These are phyloP conservation scores for Lycophotia porphyrea DNA, from an alignment of 2,888 invertebrate species.

Conservation along the genomic window DNA sequence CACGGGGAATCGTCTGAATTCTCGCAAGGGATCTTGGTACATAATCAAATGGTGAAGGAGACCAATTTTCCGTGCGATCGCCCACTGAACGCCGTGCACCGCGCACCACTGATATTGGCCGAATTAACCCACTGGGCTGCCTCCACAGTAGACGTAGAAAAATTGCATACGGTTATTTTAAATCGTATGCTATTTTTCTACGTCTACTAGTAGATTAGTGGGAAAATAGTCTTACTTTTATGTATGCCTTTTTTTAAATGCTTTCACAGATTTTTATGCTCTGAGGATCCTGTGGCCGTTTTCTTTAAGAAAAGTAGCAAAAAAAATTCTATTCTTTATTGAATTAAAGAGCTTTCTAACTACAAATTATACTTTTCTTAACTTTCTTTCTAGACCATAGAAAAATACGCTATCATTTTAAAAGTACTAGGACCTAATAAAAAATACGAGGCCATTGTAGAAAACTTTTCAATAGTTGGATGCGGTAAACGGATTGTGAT, in stretches of 20 bases:
- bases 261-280: neutral
- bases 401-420: accelerated
- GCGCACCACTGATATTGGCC: slow-evolving; percentile 80
- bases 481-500: slow-evolving; percentile 86
- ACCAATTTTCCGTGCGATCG: slow-evolving; percentile 88
- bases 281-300: neutral
- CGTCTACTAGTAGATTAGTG: too few relatives aligned
- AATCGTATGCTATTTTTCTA: too few relatives aligned
- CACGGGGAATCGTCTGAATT: slow-evolving; percentile 68
- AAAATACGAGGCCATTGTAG: slow-evolving; percentile 75
- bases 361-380: neutral
- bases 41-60: slow-evolving; percentile 85
- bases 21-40: slow-evolving; percentile 84
- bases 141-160: slow-evolving; percentile 75
- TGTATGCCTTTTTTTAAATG: neutral
- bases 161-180: slow-evolving; percentile 45
- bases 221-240: neutral
- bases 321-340: neutral
- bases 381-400: neutral
- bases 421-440: slow-evolving; percentile 4
- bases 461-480: slow-evolving; percentile 82
- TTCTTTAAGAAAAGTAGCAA: neutral
- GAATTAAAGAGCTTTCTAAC: neutral
- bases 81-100: slow-evolving; percentile 75
- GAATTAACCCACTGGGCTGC: slow-evolving; percentile 82